A percentile compares a stretch with the other conserved stretches of the same genome.
Evolutionary conservation across 2,888 invertebrate species (phyloP).

Genomic region (Micoletzkya japonica): DNA sequence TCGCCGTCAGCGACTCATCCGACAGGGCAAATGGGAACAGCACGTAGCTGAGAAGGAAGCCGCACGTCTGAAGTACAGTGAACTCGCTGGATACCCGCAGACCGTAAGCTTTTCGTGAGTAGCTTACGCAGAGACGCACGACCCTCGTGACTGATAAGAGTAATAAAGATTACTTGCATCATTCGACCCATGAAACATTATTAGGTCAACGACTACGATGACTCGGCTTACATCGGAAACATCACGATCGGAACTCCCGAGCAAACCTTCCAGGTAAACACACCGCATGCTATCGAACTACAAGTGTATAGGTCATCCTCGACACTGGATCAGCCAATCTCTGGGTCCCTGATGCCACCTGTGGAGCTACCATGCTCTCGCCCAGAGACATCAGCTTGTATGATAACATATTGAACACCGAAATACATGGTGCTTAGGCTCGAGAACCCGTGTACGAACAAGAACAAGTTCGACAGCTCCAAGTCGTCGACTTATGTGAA

Average conservation of each 20-base stretch:
- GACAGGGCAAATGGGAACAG: too few species aligned
- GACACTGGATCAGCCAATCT: constrained; percentile 55
- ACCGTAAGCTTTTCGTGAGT: too few species aligned
- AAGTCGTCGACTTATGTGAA: constrained; percentile 80
- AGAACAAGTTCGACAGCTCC: constrained; percentile 83
- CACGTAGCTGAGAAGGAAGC: too few species aligned
- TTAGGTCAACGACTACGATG: constrained; percentile 16
- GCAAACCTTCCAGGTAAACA: constrained; percentile 15
- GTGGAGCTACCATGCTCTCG: constrained; percentile 12
- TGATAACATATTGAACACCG: too few species aligned
- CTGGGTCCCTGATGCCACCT: constrained; percentile 48
- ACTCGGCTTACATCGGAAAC: constrained; percentile 21
- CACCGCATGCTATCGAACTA: neutral
- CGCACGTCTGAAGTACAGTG: too few species aligned
- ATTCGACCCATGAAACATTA: too few species aligned
- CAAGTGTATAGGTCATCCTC: constrained; percentile 37
- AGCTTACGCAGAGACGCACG: too few species aligned
- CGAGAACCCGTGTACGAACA: constrained; percentile 33
- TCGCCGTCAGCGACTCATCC: too few species aligned
- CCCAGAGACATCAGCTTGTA: neutral
- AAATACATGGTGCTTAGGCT: neutral
- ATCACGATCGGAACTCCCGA: constrained; percentile 19
- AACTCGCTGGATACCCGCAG: too few species aligned
- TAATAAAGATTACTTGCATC: too few species aligned
- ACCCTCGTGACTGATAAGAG: too few species aligned